phyloP scores from a whole-genome alignment of 2,797 vertebrate genomes.

The Taeniopygia guttata region DNA sequence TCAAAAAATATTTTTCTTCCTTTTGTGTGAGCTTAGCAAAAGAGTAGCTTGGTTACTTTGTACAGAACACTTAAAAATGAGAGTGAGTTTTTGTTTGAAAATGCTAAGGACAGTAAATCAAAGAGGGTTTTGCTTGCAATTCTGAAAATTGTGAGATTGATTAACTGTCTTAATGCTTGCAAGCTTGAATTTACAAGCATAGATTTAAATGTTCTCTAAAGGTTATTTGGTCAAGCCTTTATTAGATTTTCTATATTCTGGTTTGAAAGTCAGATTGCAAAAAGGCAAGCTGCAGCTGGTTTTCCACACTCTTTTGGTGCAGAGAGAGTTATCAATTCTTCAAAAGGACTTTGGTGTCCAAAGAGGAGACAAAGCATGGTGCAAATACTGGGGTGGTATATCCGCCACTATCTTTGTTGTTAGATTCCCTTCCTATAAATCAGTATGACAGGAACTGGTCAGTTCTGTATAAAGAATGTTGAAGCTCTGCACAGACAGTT shows the following conservation, averaged over 20 bases:
- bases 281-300: not conserved
- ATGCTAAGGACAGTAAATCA: not conserved
- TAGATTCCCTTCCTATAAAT: not conserved
- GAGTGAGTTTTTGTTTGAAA: not conserved
- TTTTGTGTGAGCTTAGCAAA: not conserved
- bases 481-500: not conserved
- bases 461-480: not conserved
- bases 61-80: not conserved
- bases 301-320: not conserved
- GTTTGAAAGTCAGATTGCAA: not conserved
- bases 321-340: not conserved
- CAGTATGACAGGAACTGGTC: not conserved
- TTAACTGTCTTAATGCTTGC: not conserved
- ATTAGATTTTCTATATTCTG: not conserved
- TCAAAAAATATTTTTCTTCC: not conserved
- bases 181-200: not conserved
- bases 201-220: not conserved
- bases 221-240: not conserved
- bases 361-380: not conserved
- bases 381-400: not conserved
- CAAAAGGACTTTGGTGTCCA: not conserved
- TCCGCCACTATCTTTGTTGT: not conserved
- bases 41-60: not conserved
- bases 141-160: not conserved
- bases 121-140: not conserved